Evolutionary conservation across 2,888 invertebrate species (phyloP), one percentile per base, ranked within the genome.

Genomic region (Melanostoma mellinum): DNA sequence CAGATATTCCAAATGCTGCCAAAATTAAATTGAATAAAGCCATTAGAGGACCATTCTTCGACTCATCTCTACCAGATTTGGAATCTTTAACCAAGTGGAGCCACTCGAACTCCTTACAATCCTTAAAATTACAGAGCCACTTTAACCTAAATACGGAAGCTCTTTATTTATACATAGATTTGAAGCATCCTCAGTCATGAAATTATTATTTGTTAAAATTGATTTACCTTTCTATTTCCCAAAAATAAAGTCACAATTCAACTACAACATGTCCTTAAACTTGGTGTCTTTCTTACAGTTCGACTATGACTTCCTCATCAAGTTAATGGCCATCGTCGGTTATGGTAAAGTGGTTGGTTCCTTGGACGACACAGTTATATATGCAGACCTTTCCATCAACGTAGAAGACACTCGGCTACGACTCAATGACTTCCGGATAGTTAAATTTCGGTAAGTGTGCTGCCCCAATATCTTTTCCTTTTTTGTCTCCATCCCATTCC

Each of bases 291-390:
- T 55, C 53, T 79, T 87, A 46, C 73, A 90, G 90, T 90, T 91
- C 71, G 90, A 90, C 75, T 91, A 90, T 72, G 89, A 90, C 40
- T 90, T 90, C 80, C 73, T 87, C 52, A 85, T 90, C 1, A 89
- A 89, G 72, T 56, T 90, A 8, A 89, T 90, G 88, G 88, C 89
- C 2, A 85, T 91, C 4, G 88, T 90, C 53, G 89, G 89, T 46
- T 87, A 87, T 79, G 91, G 91, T 42, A 89, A 88, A 84, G 88
- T 90, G 3, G 88, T 89, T 84, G 91, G 91, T 6, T 87, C 88
- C 1, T 87, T 91, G 10, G 88, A 89, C 10, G 88, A 91, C 55
- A 89, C 89, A 0, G 87, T 90, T 46, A 86, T 91, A 6, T 88
- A 88, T 85, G 89, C 89, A 6, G 90, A 90, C 56, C 87, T 91